Evolutionary conservation across 1,140 invertebrate genomes (phyloP).

Genomic region (Drosophila nigromelanica): DNA sequence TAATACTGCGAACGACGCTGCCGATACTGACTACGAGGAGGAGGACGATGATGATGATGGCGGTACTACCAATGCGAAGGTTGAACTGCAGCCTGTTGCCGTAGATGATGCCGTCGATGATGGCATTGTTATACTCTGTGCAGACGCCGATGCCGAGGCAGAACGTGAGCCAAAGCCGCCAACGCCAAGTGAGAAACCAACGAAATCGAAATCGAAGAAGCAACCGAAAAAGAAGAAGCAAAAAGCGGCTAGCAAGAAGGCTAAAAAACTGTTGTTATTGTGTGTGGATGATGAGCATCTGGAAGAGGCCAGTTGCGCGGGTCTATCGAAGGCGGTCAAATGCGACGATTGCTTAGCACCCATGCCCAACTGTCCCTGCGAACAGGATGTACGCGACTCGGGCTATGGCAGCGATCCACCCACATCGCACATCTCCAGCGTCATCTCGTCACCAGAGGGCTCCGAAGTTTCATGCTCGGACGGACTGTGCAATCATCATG

Average conservation of each 20-base stretch:
- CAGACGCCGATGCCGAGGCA: conserved; percentile 18
- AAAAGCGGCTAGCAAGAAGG: conserved; percentile 52
- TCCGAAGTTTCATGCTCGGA: conserved; percentile 94
- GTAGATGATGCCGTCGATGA: conserved; percentile 54
- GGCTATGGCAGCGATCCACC: conserved; percentile 90
- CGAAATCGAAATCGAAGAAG: conserved; percentile 81
- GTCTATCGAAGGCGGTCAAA: conserved; percentile 47
- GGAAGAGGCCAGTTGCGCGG: conserved; percentile 29
- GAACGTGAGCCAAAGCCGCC: conserved; percentile 20
- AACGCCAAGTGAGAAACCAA: conserved; percentile 51
- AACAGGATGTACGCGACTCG: conserved; percentile 88
- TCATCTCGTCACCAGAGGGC: conserved; percentile 90
- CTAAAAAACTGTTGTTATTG: conserved; percentile 20
- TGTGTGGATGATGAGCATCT: conserved; percentile 39
- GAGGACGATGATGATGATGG: conserved; percentile 45
- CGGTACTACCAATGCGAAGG: conserved; percentile 13
- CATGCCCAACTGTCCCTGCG: conserved; percentile 83
- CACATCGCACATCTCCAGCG: conserved; percentile 86
- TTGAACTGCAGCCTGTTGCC: conserved; percentile 23
- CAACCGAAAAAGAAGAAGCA: conserved; percentile 76
- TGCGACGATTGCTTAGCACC: conserved; percentile 65
- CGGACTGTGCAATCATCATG: conserved; percentile 91
- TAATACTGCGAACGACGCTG: conserved; percentile 47
- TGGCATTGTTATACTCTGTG: conserved; percentile 54
- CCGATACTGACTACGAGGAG: conserved; percentile 52